Percentiles rank a stretch among this genome's conserved stretches.
Evolutionary conservation across 2,888 invertebrate genomes (phyloP).

Genomic region (Lasioglossum leucozonium): DNA sequence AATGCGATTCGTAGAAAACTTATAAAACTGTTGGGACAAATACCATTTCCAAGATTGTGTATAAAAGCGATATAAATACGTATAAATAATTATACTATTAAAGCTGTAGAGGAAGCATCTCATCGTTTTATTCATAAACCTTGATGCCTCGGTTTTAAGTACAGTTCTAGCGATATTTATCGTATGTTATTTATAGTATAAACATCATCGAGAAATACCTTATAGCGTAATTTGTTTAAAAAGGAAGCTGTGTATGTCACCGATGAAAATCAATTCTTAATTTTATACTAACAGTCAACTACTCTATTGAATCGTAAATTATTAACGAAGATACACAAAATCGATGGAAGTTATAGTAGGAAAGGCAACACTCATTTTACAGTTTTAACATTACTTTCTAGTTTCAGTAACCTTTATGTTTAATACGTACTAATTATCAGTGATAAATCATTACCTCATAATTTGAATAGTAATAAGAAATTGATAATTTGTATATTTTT

Average conservation of each 20-base stretch:
- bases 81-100: conserved; percentile 50
- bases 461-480: not conserved
- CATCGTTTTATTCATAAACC: not conserved
- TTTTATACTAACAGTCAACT: not conserved
- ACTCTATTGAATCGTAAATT: not conserved
- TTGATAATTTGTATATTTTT: not conserved
- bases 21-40: conserved; percentile 15
- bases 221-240: not conserved
- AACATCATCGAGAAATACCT: conserved; percentile 1
- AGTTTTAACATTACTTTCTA: not conserved
- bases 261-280: not conserved
- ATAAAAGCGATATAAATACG: conserved; percentile 56
- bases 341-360: not conserved
- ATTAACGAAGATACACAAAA: not conserved
- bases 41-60: conserved; percentile 12
- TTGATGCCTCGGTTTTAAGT: conserved; percentile 18
- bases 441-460: not conserved
- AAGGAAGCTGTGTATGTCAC: not conserved
- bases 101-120: conserved; percentile 44
- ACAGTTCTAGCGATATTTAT: conserved; percentile 8
- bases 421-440: not conserved
- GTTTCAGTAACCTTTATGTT: not conserved
- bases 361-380: not conserved
- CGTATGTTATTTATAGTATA: conserved; percentile 2
- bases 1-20: conserved; percentile 35